These are phyloP conservation scores for Galeopterus variegatus DNA, from an alignment of 2,113 vertebrate genomes.

Conservation along the genomic window DNA sequence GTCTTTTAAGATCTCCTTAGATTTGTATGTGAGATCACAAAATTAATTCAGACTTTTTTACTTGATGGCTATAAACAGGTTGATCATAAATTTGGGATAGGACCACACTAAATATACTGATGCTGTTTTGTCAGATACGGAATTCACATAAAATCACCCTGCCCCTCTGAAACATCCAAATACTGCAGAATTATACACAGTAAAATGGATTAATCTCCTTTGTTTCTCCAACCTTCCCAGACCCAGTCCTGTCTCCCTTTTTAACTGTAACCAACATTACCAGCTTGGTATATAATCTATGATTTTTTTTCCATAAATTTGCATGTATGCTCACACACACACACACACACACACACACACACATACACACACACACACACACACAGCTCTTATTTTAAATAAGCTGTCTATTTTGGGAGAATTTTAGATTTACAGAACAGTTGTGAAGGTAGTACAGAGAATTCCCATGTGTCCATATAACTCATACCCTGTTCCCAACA, in stretches of 20 bases:
- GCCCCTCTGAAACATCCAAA: neutral
- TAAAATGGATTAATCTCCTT: neutral
- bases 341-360: no score
- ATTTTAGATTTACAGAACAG: neutral
- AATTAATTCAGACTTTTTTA: neutral
- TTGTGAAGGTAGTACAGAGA: neutral
- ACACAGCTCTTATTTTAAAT: neutral
- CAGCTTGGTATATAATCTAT: neutral
- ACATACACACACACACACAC: no score
- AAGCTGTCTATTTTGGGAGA: neutral
- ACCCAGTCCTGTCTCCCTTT: neutral
- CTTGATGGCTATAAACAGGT: neutral
- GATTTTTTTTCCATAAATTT: neutral
- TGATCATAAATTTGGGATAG: neutral
- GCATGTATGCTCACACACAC: no score
- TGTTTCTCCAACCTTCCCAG: neutral
- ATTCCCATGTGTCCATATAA: neutral
- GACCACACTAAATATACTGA: no score
- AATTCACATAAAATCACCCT: neutral
- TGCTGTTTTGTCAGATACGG: neutral
- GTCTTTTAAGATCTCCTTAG: neutral
- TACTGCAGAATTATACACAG: neutral
- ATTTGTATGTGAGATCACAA: neutral
- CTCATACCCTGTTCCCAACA: neutral
- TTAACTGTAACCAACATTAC: neutral